A percentile compares a stretch with the other conserved stretches of the same genome.
These are phyloP conservation scores for Ctenodactylus gundi DNA, from an alignment of 2,113 vertebrate species.

Conservation along the genomic window DNA sequence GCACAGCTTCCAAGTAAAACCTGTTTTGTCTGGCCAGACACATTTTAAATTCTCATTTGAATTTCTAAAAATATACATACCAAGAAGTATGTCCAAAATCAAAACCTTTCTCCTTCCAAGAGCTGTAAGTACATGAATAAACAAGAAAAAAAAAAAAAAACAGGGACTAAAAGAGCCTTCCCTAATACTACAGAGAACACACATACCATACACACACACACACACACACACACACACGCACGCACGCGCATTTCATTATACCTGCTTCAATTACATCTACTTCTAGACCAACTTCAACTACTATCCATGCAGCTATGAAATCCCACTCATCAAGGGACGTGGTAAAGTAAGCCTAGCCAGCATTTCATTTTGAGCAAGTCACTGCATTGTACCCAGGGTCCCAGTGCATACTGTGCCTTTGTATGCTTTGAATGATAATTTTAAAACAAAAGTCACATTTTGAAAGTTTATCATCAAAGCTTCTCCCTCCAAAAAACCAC, in stretches of 20 bases:
- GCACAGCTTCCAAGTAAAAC: not conserved
- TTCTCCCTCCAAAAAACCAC: not conserved
- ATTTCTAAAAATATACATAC: not conserved
- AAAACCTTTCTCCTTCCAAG: not conserved
- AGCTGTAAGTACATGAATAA: not conserved
- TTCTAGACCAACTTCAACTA: not conserved
- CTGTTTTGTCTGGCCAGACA: not conserved
- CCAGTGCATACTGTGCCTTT: not conserved
- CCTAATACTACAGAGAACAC: not conserved
- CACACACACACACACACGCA: too few species aligned
- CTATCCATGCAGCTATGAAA: not conserved
- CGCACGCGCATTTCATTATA: not conserved
- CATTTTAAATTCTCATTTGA: conserved; percentile 6
- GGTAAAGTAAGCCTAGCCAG: not conserved
- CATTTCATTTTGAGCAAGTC: not conserved
- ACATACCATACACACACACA: too few species aligned
- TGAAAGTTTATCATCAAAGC: conserved; percentile 14
- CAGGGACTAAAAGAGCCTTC: not conserved
- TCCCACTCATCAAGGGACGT: not conserved
- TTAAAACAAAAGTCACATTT: conserved; percentile 52
- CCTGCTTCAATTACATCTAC: not conserved
- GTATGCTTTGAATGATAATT: not conserved
- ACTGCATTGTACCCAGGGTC: not conserved
- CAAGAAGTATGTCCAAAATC: not conserved
- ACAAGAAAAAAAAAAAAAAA: not conserved